phyloP scores from a whole-genome alignment of 2,888 invertebrate species.

The Amiota mariae region DNA sequence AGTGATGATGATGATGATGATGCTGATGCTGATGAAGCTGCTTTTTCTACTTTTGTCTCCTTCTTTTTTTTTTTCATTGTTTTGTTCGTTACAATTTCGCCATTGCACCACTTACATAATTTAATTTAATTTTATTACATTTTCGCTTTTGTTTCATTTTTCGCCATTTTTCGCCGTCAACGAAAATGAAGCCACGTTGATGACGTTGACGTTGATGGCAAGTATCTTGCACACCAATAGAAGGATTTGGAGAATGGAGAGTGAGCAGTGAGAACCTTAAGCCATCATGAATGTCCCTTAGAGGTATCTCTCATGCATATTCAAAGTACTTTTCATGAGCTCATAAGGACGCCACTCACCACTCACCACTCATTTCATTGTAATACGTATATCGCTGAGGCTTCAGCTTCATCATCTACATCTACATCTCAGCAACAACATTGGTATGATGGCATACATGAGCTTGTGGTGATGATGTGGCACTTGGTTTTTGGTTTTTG shows the following conservation, averaged over 20 bases:
- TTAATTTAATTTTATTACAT: constrained; percentile 56
- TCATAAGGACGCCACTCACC: constrained; percentile 60
- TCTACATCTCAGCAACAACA: background rate
- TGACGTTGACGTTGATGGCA: background rate
- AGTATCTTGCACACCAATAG: too few species aligned
- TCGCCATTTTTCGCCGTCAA: background rate
- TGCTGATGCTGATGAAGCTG: constrained; percentile 15
- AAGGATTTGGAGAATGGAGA: too few species aligned
- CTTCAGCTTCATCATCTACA: background rate
- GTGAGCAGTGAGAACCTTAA: too few species aligned
- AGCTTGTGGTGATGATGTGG: background rate
- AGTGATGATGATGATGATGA: background rate
- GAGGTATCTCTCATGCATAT: constrained; percentile 65
- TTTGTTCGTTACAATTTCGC: too few species aligned
- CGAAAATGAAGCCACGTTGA: constrained; percentile 8
- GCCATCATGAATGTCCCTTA: too few species aligned
- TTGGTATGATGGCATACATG: background rate
- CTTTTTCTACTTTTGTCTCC: background rate
- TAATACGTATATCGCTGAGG: background rate
- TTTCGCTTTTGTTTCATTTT: constrained; percentile 41
- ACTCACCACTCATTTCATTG: constrained; percentile 41
- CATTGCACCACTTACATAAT: constrained; percentile 41
- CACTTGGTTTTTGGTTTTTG: background rate
- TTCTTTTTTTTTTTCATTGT: background rate
- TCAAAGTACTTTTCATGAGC: constrained; percentile 62